Evolutionary conservation across 2,113 vertebrate genomes (phyloP).

Genomic region (Zeus faber): DNA sequence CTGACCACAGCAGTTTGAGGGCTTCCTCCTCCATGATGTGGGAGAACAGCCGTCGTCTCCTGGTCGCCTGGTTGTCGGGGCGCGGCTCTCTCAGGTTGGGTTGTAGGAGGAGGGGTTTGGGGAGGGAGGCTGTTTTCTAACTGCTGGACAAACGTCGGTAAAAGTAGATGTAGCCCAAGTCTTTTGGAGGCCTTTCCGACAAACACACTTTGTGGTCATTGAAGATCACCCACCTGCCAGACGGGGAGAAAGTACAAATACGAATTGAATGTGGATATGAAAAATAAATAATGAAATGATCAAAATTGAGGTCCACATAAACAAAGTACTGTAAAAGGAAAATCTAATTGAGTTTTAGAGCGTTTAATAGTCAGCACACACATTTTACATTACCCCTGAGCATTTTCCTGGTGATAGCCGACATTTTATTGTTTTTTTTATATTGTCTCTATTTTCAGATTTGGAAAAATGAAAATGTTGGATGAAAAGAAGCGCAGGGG

Average conservation of each 20-base stretch:
- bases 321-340: no score
- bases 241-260: background rate
- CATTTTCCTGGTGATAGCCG: no score
- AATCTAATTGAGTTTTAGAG: no score
- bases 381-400: no score
- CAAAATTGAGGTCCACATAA: background rate
- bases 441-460: no score
- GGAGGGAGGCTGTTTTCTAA: conserved; percentile 70
- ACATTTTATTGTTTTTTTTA: no score
- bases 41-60: background rate
- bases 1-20: conserved; percentile 21
- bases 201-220: conserved; percentile 98
- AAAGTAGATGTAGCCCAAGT: conserved; percentile 98
- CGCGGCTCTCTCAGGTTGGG: conserved; percentile 69
- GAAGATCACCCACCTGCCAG: conserved; percentile 95
- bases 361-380: no score
- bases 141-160: conserved; percentile 90
- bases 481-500: no score
- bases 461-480: no score
- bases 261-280: background rate
- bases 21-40: conserved; percentile 35
- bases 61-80: conserved; percentile 52
- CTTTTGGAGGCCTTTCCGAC: conserved; percentile 95
- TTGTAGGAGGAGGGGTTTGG: conserved; percentile 13
- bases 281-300: background rate